phyloP scores from a whole-genome alignment of 2,797 vertebrate species.

The Hirundo rustica region DNA sequence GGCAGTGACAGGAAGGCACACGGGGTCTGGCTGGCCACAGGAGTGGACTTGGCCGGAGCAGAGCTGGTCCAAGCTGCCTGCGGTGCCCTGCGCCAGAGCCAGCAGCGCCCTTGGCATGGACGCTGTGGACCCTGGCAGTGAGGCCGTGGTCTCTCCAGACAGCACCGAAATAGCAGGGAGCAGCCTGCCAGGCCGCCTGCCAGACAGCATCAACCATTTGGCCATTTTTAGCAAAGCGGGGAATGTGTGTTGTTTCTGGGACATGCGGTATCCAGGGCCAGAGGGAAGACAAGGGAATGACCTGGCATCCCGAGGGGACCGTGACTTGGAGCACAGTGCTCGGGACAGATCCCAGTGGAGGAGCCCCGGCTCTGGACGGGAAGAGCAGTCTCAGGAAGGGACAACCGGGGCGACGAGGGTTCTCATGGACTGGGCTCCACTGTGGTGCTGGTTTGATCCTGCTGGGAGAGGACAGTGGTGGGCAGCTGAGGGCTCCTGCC shows the following conservation, averaged over 20 bases:
- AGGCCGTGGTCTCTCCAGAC: background rate
- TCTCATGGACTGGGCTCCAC: background rate
- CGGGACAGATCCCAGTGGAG: background rate
- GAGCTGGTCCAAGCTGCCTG: background rate
- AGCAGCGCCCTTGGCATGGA: background rate
- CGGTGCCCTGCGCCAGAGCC: accelerated
- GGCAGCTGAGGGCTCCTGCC: background rate
- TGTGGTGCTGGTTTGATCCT: accelerated
- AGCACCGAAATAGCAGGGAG: background rate
- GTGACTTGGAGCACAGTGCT: background rate
- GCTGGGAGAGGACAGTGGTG: accelerated
- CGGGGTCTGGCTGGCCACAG: accelerated
- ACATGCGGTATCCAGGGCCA: slow-evolving; percentile 14
- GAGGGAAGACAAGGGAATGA: background rate
- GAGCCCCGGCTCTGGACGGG: background rate
- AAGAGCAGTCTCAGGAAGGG: background rate
- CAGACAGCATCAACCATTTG: too few species aligned
- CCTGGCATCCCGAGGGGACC: background rate
- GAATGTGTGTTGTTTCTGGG: background rate
- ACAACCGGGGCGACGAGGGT: background rate
- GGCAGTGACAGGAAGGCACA: accelerated
- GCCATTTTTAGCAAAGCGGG: background rate
- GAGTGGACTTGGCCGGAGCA: accelerated
- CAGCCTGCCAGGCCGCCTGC: background rate
- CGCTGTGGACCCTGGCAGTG: accelerated